These are phyloP conservation scores for Drosophila sulfurigaster DNA, from an alignment of 1,140 invertebrate genomes.

Conservation along the genomic window DNA sequence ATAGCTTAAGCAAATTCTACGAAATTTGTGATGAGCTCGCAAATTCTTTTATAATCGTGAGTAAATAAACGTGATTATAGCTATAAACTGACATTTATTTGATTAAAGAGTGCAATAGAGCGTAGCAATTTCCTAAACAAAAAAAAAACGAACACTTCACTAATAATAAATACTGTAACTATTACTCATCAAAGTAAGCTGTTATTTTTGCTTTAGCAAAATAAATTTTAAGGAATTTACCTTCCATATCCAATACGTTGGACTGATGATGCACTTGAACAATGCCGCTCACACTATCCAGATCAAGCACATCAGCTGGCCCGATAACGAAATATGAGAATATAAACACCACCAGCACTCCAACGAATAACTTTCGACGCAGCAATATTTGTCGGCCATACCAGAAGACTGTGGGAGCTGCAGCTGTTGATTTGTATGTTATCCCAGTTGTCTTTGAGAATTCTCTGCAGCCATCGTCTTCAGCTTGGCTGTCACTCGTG, in stretches of 20 bases:
- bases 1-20: too few species aligned
- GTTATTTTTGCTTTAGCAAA: too few species aligned
- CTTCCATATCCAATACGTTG: slow-evolving; percentile 74
- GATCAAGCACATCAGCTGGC: slow-evolving; percentile 58
- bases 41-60: too few species aligned
- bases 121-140: too few species aligned
- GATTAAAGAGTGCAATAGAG: too few species aligned
- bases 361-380: slow-evolving; percentile 51
- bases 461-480: slow-evolving; percentile 13
- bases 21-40: too few species aligned
- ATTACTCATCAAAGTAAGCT: not conserved
- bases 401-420: slow-evolving; percentile 22
- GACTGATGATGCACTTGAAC: slow-evolving; percentile 69
- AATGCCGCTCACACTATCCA: slow-evolving; percentile 43
- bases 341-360: slow-evolving; percentile 48
- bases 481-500: slow-evolving; percentile 15
- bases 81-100: too few species aligned
- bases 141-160: too few species aligned
- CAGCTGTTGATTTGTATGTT: not conserved
- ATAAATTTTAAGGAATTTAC: slow-evolving; percentile 29
- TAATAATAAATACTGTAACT: not conserved
- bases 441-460: slow-evolving; percentile 3
- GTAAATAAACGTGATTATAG: too few species aligned
- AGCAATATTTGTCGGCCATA: slow-evolving; percentile 30
- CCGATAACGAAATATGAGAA: slow-evolving; percentile 66